Evolutionary conservation across 2,113 vertebrate genomes (phyloP), one percentile per base, ranked within the genome.

Genomic region (Pseudolaguvia tuberculata): DNA sequence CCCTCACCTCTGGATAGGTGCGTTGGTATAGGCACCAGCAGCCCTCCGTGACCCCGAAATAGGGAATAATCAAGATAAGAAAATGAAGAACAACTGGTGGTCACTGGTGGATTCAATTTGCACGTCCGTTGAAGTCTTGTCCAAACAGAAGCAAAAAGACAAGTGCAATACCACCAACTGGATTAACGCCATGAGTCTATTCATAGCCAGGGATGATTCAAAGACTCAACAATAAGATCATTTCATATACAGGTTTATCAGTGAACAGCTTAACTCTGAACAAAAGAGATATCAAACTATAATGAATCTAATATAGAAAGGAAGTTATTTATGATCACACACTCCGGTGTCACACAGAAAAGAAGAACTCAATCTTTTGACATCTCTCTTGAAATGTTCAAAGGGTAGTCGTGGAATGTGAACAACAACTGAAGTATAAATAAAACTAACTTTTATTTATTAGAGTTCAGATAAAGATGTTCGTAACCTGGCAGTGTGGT

Each of bases 71-170:
- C 3, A 35, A 35, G 31, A 3, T 35, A 6, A 35, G 31, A 63
- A 45, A 27, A 31, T 61, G n/a, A 50, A 63, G 55, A 75, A 42
- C 25, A 65, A 66, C 57, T 75, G 35, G 17, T 56, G 72, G 72
- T 47, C 51, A 3, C 52, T 20, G 39, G 63, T 20, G 63, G 45
- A 67, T 29, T 67, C 63, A 17, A 50, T 67, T 67, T 67, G 63
- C 63, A 67, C 23, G 63, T 29, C 63, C 29, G 23, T 67, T 67
- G 63, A 67, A 23, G 63, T 29, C 45, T n/a, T n/a, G 27, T 29
- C 27, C 63, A 50, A 48, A 50, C 63, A 20, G 23, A 67, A 23
- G 63, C 50, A 50, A 50, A 42, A 67, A 67, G 15, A 2, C 39
- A 15, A 50, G 42, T 27, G 10, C 18, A 50, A 50, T 17, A 17